Percentiles rank a stretch among this genome's conserved stretches.
Evolutionary conservation across 2,888 invertebrate species (phyloP).

Genomic region (Orthosia incerta): DNA sequence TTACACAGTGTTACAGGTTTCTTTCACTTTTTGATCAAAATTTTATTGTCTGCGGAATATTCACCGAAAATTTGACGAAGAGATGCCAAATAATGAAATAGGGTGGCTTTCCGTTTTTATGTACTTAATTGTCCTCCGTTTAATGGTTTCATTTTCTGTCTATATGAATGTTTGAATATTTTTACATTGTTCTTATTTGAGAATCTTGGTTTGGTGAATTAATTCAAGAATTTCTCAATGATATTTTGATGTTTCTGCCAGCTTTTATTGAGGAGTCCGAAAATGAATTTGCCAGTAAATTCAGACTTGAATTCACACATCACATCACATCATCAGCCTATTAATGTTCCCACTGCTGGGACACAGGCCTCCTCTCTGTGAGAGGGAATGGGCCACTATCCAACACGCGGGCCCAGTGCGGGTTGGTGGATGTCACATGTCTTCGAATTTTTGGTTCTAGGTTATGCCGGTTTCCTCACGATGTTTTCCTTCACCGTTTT

Average conservation of each 20-base stretch:
- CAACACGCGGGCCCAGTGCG: too few relatives aligned
- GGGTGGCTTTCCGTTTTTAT: slow-evolving; percentile 37
- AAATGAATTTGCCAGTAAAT: background rate
- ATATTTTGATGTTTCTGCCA: background rate
- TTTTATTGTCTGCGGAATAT: slow-evolving; percentile 51
- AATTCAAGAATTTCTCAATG: background rate
- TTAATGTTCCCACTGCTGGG: too few relatives aligned
- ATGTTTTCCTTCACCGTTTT: too few relatives aligned
- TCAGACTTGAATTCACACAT: background rate
- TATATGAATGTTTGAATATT: slow-evolving; percentile 17
- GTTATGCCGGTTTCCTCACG: too few relatives aligned
- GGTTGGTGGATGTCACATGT: too few relatives aligned
- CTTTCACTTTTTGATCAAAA: slow-evolving; percentile 64
- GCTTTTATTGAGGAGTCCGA: background rate
- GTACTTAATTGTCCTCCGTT: slow-evolving; percentile 32
- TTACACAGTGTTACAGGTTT: slow-evolving; percentile 62
- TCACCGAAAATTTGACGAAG: slow-evolving; percentile 46
- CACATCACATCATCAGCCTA: too few relatives aligned
- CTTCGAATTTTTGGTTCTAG: too few relatives aligned
- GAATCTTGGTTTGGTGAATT: background rate
- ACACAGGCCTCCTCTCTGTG: too few relatives aligned
- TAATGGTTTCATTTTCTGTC: slow-evolving; percentile 24
- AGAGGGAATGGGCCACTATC: too few relatives aligned
- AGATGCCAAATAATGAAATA: slow-evolving; percentile 50
- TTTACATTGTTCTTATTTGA: background rate